phyloP scores from a whole-genome alignment of 2,113 vertebrate species.

The Ophiodon elongatus region DNA sequence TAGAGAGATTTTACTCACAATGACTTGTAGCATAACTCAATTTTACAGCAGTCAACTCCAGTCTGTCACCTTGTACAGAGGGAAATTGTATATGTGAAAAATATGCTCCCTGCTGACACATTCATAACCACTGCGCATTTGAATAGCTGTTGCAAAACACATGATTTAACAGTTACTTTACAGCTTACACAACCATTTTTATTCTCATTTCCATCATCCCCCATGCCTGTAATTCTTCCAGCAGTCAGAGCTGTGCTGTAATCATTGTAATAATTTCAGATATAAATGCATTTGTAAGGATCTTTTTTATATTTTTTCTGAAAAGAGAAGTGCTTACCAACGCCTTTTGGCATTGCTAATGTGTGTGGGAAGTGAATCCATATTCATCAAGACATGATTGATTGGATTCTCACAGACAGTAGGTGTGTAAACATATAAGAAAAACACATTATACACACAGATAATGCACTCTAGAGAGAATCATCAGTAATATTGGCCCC shows the following conservation, averaged over 20 bases:
- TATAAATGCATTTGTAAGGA: constrained; percentile 50
- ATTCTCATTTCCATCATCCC: constrained; percentile 5
- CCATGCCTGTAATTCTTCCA: constrained; percentile 10
- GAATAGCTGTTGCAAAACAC: constrained; percentile 54
- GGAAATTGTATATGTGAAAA: constrained; percentile 67
- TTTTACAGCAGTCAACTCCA: constrained; percentile 69
- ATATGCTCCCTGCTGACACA: constrained; percentile 60
- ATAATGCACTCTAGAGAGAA: not conserved
- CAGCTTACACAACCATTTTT: constrained; percentile 50
- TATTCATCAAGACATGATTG: not conserved
- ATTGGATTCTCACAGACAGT: not conserved
- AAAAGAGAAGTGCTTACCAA: not conserved
- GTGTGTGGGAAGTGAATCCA: not conserved
- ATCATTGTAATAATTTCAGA: constrained; percentile 39
- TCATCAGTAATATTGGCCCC: not conserved
- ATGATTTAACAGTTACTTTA: constrained; percentile 61
- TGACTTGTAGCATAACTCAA: constrained; percentile 65
- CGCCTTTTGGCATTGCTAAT: not conserved
- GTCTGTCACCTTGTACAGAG: constrained; percentile 61
- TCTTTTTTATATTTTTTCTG: not conserved
- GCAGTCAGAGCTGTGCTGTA: not conserved
- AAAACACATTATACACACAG: not conserved
- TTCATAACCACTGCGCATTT: constrained; percentile 57
- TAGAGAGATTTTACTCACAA: constrained; percentile 65
- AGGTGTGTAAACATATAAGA: not conserved